A percentile compares a stretch with the other conserved stretches of the same genome.
Conservation (phyloP, 1,140 invertebrate species). For the Limonius californicus region DNA sequence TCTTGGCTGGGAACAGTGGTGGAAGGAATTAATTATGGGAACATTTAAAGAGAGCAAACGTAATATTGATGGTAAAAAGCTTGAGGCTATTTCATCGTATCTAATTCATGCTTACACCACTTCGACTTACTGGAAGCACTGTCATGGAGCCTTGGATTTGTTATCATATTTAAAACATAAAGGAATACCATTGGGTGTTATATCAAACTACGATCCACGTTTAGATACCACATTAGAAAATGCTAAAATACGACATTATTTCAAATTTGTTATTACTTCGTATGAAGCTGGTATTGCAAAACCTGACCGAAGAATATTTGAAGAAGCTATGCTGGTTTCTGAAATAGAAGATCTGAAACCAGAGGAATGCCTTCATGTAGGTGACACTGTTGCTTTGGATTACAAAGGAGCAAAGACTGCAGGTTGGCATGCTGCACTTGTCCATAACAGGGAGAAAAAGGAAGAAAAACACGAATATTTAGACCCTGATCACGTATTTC, state of each 20-base stretch:
- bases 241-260: slow-evolving; percentile 61
- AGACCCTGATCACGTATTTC: slow-evolving; percentile 39
- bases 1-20: slow-evolving; percentile 78
- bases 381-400: slow-evolving; percentile 71
- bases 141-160: slow-evolving; percentile 60
- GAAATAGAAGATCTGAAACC: slow-evolving; percentile 49
- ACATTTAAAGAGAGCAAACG: slow-evolving; percentile 58
- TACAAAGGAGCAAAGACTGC: slow-evolving; percentile 69
- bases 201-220: slow-evolving; percentile 86
- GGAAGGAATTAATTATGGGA: slow-evolving; percentile 63
- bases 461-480: slow-evolving; percentile 40
- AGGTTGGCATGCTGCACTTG: slow-evolving; percentile 71
- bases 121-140: slow-evolving; percentile 64
- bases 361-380: slow-evolving; percentile 73
- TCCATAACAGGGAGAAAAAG: slow-evolving; percentile 29
- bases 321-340: slow-evolving; percentile 57
- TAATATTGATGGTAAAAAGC: slow-evolving; percentile 45
- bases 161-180: slow-evolving; percentile 55
- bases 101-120: slow-evolving; percentile 67
- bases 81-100: slow-evolving; percentile 56
- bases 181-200: slow-evolving; percentile 63
- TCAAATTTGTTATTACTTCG: slow-evolving; percentile 78
- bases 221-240: slow-evolving; percentile 63
- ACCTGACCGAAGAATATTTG: slow-evolving; percentile 71
- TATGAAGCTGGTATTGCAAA: slow-evolving; percentile 71